Evolutionary conservation across 1,140 invertebrate species (phyloP), one percentile per base, ranked within the genome.

Genomic region (Drosophila nigromelanica): DNA sequence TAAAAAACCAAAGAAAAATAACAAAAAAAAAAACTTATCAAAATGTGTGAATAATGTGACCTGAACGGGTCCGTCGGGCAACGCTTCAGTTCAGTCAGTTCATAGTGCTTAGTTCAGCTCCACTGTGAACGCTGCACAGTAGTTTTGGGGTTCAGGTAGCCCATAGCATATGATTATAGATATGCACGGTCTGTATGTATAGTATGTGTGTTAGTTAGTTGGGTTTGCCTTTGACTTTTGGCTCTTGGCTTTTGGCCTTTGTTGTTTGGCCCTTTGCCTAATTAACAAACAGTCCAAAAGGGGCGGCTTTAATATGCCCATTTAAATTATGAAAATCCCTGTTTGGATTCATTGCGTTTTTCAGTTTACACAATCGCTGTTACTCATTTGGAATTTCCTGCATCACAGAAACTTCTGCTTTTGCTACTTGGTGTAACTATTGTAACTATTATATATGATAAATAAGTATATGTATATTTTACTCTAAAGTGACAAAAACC

Each of bases 321-420:
- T 86, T 87, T 81, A 86, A 86, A 86, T 86, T 87, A 86, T 86
- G 82, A 86, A 86, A 86, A 87, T 86, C 76, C 50, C 58, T 67
- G 27, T 67, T 72, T 64, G 27, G 54, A 47, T 67, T 72, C 61
- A 63, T 66, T 72, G 62, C 61, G 67, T 39, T 80, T 59, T 62
- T 8, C 35, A 37, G n/a, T 54, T 33, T 24, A 7, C 2, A 45
- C 12, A 43, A 58, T 42, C 6, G 33, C 33, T 35, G 47, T 48
- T 48, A 54, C 35, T 54, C 35, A 54, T 54, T 35, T 51, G 35
- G 51, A 54, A 39, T 54, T 54, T 54, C 35, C 51, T 54, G 51
- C 51, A 39, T 12, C 10, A n/a, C 14, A 37, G 11, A 39, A 7
- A 39, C 15, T 37, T 51, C 27, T 39, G 10, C 4, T 39, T 12